Evolutionary conservation across 2,113 vertebrate genomes (phyloP).

Genomic region (Casuarius casuarius): DNA sequence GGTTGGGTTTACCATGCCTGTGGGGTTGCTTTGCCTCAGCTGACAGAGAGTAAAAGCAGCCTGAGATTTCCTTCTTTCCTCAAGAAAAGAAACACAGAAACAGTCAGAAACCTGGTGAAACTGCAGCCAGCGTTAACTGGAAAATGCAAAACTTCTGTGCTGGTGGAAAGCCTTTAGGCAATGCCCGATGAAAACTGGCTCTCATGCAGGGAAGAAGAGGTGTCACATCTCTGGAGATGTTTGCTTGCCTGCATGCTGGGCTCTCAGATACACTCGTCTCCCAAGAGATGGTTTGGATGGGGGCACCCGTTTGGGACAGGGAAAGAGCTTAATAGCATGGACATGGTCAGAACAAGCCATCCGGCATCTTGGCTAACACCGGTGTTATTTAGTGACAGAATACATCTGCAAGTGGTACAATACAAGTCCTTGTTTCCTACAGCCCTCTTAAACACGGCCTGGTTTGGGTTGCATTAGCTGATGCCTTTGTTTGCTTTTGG

Average conservation of each 20-base stretch:
- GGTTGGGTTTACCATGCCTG: not conserved
- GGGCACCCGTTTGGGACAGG: not conserved
- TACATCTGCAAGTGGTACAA: not conserved
- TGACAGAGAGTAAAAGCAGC: not conserved
- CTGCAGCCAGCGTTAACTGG: not conserved
- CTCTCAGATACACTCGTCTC: not conserved
- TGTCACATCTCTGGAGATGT: not conserved
- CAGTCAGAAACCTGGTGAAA: not conserved
- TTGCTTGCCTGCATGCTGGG: not conserved
- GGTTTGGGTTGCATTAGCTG: not conserved
- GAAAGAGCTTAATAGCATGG: not conserved
- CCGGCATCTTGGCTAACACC: not conserved
- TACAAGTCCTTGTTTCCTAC: not conserved
- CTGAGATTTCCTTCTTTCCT: not conserved
- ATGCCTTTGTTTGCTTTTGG: not conserved
- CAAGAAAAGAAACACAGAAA: not conserved
- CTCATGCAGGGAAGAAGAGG: not conserved
- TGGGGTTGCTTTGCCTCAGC: not conserved
- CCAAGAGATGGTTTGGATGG: not conserved
- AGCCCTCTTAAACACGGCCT: not conserved
- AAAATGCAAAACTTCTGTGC: not conserved
- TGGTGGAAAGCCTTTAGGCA: not conserved
- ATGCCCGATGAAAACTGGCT: not conserved
- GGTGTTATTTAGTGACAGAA: fast-evolving
- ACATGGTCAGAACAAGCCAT: not conserved